Evolutionary conservation across 2,113 vertebrate genomes (phyloP).

Genomic region (Trachemys scripta): DNA sequence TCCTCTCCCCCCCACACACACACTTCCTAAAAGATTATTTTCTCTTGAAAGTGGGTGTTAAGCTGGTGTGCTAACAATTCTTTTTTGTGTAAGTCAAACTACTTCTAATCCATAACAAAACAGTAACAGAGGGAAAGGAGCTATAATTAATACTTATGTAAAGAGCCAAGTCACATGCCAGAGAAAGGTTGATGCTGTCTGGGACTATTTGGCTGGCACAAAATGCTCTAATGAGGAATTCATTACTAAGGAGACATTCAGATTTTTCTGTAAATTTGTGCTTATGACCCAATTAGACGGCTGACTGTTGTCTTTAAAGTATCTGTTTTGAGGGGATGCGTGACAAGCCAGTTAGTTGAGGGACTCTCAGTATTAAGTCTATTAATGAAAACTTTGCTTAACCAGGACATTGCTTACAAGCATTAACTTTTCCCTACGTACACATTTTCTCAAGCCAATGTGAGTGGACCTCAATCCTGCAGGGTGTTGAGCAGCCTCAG

Average conservation of each 20-base stretch:
- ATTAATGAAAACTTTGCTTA: not conserved
- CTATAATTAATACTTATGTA: not conserved
- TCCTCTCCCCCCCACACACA: not conserved
- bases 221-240: not conserved
- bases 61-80: not conserved
- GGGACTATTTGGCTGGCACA: not conserved
- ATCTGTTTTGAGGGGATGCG: not conserved
- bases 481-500: not conserved
- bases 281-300: not conserved
- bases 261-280: not conserved
- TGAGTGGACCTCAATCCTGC: not conserved
- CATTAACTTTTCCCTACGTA: not conserved
- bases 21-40: not conserved
- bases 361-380: not conserved
- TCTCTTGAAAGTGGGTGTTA: not conserved
- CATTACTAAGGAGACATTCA: accelerated
- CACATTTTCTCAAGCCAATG: not conserved
- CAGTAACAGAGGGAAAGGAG: not conserved
- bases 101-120: not conserved
- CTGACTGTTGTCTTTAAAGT: not conserved
- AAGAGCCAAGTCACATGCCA: not conserved
- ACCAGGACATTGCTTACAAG: not conserved
- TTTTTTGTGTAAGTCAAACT: not conserved
- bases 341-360: accelerated
- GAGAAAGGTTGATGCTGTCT: not conserved